phyloP scores from a whole-genome alignment of 2,888 invertebrate genomes.

The Amorpha juglandis region DNA sequence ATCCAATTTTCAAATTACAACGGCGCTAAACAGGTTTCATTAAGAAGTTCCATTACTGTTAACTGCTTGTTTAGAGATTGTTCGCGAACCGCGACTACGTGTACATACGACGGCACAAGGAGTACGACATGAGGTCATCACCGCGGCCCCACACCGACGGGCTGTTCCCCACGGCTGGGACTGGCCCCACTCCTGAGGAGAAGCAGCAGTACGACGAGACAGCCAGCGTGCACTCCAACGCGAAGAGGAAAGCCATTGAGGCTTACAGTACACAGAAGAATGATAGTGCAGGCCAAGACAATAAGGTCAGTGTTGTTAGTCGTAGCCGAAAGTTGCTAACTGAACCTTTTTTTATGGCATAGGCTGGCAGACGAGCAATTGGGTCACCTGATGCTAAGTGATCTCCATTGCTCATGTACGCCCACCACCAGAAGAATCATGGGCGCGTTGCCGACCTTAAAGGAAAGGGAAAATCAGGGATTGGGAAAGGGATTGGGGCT shows the following conservation, averaged over 20 bases:
- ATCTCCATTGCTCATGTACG: no score
- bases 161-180: slow-evolving; percentile 35
- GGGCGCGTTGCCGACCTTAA: no score
- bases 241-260: slow-evolving; percentile 62
- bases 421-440: no score
- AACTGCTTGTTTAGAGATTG: slow-evolving; percentile 81
- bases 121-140: slow-evolving; percentile 49
- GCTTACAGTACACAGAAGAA: slow-evolving; percentile 36
- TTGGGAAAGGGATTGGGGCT: no score
- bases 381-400: no score
- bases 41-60: no score
- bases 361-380: no score
- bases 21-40: no score
- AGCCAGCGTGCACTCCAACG: slow-evolving; percentile 63
- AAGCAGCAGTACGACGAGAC: slow-evolving; percentile 37
- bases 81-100: slow-evolving; percentile 95
- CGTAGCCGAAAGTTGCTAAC: slow-evolving; percentile 25
- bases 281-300: slow-evolving; percentile 27
- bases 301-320: slow-evolving; percentile 37
- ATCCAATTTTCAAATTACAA: no score
- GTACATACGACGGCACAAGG: slow-evolving; percentile 88
- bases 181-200: neutral
- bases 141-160: slow-evolving; percentile 38
- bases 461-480: no score
- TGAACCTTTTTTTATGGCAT: no score